Conservation (phyloP, 2,888 invertebrate genomes). For the Baccha elongata region DNA sequence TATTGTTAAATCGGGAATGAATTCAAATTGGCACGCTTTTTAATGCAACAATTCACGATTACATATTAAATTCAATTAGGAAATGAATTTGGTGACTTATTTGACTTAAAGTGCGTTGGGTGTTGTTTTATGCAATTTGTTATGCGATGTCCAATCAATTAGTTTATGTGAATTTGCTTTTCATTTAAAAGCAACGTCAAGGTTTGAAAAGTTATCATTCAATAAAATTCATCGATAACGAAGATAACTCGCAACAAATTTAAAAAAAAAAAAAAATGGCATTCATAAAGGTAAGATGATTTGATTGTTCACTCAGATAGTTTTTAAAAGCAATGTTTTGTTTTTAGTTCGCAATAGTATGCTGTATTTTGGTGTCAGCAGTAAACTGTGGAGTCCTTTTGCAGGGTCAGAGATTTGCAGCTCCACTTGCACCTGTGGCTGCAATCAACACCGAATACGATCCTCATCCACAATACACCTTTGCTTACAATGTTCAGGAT, state of each 20-base stretch:
- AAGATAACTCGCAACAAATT: conserved; percentile 25
- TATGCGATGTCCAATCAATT: conserved; percentile 33
- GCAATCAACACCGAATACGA: conserved; percentile 77
- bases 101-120: conserved; percentile 20
- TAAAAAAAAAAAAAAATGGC: conserved; percentile 36
- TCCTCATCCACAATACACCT: conserved; percentile 85
- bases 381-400: conserved; percentile 74
- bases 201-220: conserved; percentile 65
- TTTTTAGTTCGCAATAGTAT: conserved; percentile 75
- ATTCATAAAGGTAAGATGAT: conserved; percentile 53
- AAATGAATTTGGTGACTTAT: conserved; percentile 44
- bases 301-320: background rate
- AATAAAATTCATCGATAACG: conserved; percentile 54
- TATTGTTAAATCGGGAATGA: conserved; percentile 1
- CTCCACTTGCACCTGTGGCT: conserved; percentile 73
- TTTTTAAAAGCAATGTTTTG: background rate
- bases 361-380: conserved; percentile 74
- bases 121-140: conserved; percentile 50
- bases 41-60: conserved; percentile 63
- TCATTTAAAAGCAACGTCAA: conserved; percentile 67
- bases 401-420: conserved; percentile 77
- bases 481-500: conserved; percentile 88
- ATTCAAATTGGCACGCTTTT: conserved; percentile 64
- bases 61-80: conserved; percentile 61
- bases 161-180: conserved; percentile 42